These are phyloP conservation scores for Agrypnia vestita DNA, from an alignment of 1,140 invertebrate genomes.

Conservation along the genomic window DNA sequence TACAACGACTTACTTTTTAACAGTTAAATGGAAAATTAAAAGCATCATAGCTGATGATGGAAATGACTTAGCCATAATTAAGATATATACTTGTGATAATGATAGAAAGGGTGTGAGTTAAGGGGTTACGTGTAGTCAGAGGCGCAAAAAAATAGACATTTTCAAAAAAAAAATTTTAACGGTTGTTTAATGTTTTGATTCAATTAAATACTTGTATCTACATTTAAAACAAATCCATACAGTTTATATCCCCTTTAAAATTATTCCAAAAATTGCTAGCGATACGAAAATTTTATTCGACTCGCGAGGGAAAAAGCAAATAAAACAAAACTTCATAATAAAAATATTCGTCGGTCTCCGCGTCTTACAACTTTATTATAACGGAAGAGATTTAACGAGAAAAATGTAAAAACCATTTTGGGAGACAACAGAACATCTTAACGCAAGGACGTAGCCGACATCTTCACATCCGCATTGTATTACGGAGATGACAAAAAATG, in stretches of 20 bases:
- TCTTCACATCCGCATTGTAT: slow-evolving; percentile 42
- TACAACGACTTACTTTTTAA: no score
- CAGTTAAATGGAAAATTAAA: no score
- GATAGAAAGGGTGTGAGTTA: not conserved
- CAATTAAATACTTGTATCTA: not conserved
- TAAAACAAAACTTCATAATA: slow-evolving; percentile 7
- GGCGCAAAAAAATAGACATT: no score
- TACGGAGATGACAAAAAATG: slow-evolving; percentile 33
- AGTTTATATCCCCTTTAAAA: no score
- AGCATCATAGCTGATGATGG: no score
- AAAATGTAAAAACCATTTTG: slow-evolving; percentile 38
- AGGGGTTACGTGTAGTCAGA: not conserved
- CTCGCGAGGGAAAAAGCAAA: not conserved
- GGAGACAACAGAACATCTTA: slow-evolving; percentile 22
- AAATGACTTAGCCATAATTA: no score
- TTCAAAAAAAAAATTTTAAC: not conserved
- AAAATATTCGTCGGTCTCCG: slow-evolving; percentile 8
- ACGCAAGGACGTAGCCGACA: slow-evolving; percentile 25
- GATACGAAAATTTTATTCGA: not conserved
- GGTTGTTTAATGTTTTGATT: not conserved
- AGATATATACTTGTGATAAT: not conserved
- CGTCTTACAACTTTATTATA: slow-evolving; percentile 5
- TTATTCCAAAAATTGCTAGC: no score
- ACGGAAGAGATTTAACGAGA: slow-evolving; percentile 23
- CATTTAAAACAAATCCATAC: no score